A percentile compares a stretch with the other conserved stretches of the same genome.
phyloP scores from a whole-genome alignment of 1,140 invertebrate genomes.

The Drosophila arizonae region DNA sequence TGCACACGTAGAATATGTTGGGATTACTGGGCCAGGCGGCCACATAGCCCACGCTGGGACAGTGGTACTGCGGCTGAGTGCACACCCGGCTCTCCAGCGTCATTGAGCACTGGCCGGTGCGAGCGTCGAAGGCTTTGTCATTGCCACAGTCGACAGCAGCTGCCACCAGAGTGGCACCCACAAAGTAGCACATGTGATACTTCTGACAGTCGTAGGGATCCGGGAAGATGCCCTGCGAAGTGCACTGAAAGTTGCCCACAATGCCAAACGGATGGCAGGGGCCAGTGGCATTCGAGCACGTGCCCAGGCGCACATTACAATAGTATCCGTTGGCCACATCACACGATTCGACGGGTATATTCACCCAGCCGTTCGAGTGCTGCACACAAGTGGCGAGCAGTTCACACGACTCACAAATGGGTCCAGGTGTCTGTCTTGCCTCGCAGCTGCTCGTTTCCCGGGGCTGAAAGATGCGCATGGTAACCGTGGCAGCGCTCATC shows the following conservation, averaged over 20 bases:
- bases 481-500: constrained; percentile 40
- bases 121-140: constrained; percentile 69
- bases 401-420: constrained; percentile 81
- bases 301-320: constrained; percentile 68
- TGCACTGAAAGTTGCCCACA: constrained; percentile 78
- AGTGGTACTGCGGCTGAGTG: constrained; percentile 62
- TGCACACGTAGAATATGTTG: constrained; percentile 82
- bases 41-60: constrained; percentile 67
- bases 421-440: constrained; percentile 63
- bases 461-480: constrained; percentile 55
- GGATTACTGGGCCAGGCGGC: constrained; percentile 74
- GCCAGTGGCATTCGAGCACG: constrained; percentile 72
- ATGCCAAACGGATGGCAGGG: constrained; percentile 79
- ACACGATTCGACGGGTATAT: constrained; percentile 78
- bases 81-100: constrained; percentile 62
- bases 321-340: constrained; percentile 76
- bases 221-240: constrained; percentile 81
- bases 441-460: constrained; percentile 73
- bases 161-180: constrained; percentile 66
- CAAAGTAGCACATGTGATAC: constrained; percentile 82
- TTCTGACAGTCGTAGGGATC: constrained; percentile 82
- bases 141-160: constrained; percentile 75
- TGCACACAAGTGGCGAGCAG: constrained; percentile 74
- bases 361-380: constrained; percentile 76
- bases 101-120: constrained; percentile 74